These are phyloP conservation scores for Eulithis testata DNA, from an alignment of 2,888 invertebrate genomes.

Conservation along the genomic window DNA sequence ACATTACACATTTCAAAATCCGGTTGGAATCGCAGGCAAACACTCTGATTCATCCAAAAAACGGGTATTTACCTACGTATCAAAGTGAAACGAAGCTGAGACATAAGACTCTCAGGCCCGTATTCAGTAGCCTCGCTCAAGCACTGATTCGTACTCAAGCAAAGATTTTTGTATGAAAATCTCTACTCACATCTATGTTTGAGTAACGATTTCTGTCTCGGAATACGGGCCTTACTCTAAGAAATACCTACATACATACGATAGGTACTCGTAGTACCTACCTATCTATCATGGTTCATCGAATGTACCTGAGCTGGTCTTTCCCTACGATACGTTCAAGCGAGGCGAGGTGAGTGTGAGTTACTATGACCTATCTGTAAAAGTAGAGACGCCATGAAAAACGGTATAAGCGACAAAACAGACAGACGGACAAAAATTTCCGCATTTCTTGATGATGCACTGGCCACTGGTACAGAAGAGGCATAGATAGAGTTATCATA, in stretches of 20 bases:
- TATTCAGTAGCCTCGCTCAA: no score
- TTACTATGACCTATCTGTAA: neutral
- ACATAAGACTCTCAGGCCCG: conserved; percentile 20
- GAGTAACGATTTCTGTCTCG: no score
- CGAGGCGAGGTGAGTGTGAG: neutral
- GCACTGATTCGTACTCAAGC: no score
- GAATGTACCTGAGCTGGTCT: conserved; percentile 31
- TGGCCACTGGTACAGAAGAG: no score
- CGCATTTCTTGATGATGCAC: no score
- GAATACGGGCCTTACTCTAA: no score
- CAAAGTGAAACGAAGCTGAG: conserved; percentile 49
- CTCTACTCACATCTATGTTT: no score
- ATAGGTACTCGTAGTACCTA: neutral
- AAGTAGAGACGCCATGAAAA: neutral
- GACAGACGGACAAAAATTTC: no score
- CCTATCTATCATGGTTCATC: no score
- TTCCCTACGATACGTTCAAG: conserved; percentile 19
- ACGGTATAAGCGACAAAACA: no score
- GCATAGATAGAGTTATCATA: no score
- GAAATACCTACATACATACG: neutral
- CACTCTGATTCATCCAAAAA: conserved; percentile 50
- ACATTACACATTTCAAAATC: conserved; percentile 9
- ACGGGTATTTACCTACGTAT: conserved; percentile 47
- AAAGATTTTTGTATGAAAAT: no score
- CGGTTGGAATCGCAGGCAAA: conserved; percentile 18